phyloP scores from a whole-genome alignment of 2,888 invertebrate species.

The Drosophila parthenogenetica region DNA sequence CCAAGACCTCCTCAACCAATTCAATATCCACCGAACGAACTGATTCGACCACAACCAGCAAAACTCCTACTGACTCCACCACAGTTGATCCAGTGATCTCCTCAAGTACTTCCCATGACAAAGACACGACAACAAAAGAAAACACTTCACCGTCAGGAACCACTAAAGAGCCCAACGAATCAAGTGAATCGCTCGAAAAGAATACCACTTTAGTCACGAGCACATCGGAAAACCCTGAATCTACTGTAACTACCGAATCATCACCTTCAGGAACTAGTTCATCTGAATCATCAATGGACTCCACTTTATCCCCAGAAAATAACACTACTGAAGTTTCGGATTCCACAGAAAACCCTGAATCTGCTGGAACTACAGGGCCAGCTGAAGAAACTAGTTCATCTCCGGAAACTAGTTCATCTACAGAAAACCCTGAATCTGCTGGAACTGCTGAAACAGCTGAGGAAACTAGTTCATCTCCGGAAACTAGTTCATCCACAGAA shows the following conservation, averaged over 20 bases:
- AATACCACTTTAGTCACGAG: not conserved
- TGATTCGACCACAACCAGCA: not conserved
- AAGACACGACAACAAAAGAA: not conserved
- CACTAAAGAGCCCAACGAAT: not conserved
- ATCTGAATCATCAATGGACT: not conserved
- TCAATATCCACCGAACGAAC: not conserved
- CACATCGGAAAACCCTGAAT: not conserved
- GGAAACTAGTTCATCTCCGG: not conserved
- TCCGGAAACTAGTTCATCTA: not conserved
- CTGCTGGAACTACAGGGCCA: not conserved
- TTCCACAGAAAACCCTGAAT: not conserved
- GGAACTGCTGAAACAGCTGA: not conserved
- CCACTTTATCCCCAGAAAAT: not conserved
- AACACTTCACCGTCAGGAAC: not conserved
- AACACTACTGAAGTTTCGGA: no score
- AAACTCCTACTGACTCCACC: not conserved
- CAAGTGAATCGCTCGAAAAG: not conserved
- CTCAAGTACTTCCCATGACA: not conserved
- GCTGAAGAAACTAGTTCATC: not conserved
- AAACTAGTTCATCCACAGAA: not conserved
- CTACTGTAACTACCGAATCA: not conserved
- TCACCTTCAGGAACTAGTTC: not conserved
- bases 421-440: not conserved
- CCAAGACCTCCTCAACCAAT: slow-evolving; percentile 13
- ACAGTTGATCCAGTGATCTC: not conserved